Base-by-base conservation (phyloP, 2,113 vertebrate genomes). In the Carollia perspicillata region DNA sequence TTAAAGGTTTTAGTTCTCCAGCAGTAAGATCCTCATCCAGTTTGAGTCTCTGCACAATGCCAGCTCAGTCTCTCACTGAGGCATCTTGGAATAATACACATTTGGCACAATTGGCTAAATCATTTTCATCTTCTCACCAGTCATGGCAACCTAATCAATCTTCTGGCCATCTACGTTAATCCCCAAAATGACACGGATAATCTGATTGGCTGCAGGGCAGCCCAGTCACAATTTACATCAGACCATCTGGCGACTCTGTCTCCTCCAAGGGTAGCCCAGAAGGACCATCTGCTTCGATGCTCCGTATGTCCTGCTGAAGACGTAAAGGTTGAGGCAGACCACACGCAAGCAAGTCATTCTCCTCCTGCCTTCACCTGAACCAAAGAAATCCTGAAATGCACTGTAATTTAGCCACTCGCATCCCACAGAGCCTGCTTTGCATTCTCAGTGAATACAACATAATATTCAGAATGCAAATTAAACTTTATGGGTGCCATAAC, bases 381-480 rank as follows among this genome's bases (percentile, higher is more conserved):
- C 78, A 87, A 20, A 66, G 40, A 89, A 87, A 97, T 81, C 88
- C 93, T 66, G 86, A 96, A 94, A 96, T 71, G 16, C 58, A 16
- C 94, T 91, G 79, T 30, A 69, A 94, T 71, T 92, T 85, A 94
- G 91, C 65, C 49, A 44, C 37, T 96, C 55, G 49, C 28, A 6
- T 91, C 72, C 90, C 75, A 58, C 79, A 58, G 40, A 66, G 66
- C 13, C 94, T 96, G 91, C 93, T 97, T 96, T 94, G 95, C 86
- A 94, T 97, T 97, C 94, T 96, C 58, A 14, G 91, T 84, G 93
- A 97, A 89, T 71, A 83, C 84, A 83, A 87, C 2, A 0, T 68
- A 93, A 97, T 97, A 95, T 97, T 96, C 95, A 96, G 89, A 95
- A 97, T 97, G 97, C 97, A 97, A 96, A 97, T 96, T 96, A 96